These are phyloP conservation scores for Clarias gariepinus DNA, from an alignment of 2,113 vertebrate genomes.

Conservation along the genomic window DNA sequence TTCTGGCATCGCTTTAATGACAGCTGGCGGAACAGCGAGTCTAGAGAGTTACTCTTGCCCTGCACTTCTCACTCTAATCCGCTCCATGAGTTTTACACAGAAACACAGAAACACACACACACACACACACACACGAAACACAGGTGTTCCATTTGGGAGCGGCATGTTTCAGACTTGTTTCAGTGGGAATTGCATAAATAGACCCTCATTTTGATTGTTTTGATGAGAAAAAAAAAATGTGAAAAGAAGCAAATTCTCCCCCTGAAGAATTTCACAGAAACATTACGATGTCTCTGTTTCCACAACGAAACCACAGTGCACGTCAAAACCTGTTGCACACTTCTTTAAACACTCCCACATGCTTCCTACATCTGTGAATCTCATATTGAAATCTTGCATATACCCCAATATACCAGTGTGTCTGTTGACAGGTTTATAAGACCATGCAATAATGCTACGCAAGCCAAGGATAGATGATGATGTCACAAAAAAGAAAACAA, in stretches of 20 bases:
- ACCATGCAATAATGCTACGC: too few species aligned
- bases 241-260: slow-evolving; percentile 4
- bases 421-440: background rate
- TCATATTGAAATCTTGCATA: background rate
- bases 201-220: background rate
- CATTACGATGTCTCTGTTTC: slow-evolving; percentile 21
- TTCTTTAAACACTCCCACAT: slow-evolving; percentile 24
- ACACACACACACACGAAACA: slow-evolving; percentile 16
- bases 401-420: background rate
- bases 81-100: slow-evolving; percentile 37
- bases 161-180: slow-evolving; percentile 16
- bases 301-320: slow-evolving; percentile 8
- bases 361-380: slow-evolving; percentile 3
- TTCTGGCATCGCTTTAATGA: slow-evolving; percentile 49
- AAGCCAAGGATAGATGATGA: background rate
- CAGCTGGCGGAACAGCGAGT: slow-evolving; percentile 45
- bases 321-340: slow-evolving; percentile 23
- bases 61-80: slow-evolving; percentile 39
- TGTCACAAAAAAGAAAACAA: background rate
- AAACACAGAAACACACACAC: slow-evolving; percentile 27
- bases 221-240: background rate
- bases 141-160: slow-evolving; percentile 36
- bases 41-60: slow-evolving; percentile 37
- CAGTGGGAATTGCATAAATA: slow-evolving; percentile 16
- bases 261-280: slow-evolving; percentile 3